Evolutionary conservation across 2,113 vertebrate species (phyloP).

Genomic region (Anthoscopus minutus): DNA sequence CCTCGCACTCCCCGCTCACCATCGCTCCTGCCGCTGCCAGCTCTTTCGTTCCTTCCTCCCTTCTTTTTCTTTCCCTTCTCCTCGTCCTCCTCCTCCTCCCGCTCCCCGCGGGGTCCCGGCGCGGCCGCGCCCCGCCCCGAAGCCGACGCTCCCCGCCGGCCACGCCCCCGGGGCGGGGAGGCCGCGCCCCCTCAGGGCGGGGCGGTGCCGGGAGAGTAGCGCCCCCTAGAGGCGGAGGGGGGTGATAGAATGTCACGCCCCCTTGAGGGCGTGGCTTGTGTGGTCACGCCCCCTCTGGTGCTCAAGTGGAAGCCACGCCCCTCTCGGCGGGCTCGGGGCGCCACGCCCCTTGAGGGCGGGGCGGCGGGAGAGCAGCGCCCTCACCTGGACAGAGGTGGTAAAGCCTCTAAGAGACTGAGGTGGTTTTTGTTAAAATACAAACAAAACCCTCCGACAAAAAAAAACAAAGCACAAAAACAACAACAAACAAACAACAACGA

Average conservation of each 20-base stretch:
- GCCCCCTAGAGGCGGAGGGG: background rate
- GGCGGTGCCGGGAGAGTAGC: background rate
- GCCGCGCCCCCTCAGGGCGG: background rate
- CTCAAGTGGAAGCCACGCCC: no score
- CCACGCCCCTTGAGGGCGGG: background rate
- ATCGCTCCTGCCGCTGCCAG: background rate
- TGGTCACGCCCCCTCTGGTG: no score
- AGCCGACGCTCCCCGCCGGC: background rate
- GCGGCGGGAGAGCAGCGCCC: background rate
- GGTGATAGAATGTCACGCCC: no score
- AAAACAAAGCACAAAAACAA: background rate
- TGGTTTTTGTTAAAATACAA: background rate
- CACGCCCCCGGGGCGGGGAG: background rate
- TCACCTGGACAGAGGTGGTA: background rate
- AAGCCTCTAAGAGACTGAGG: background rate
- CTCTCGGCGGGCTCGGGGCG: no score
- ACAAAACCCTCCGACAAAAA: background rate
- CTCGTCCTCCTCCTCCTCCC: background rate
- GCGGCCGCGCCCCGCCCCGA: background rate
- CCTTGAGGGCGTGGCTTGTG: no score
- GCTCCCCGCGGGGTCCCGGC: background rate
- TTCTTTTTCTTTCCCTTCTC: background rate
- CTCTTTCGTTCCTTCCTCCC: background rate
- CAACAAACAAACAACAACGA: background rate
- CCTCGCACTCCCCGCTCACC: background rate